Base-by-base conservation (phyloP, 2,113 vertebrate genomes). In the Ptyas mucosa region DNA sequence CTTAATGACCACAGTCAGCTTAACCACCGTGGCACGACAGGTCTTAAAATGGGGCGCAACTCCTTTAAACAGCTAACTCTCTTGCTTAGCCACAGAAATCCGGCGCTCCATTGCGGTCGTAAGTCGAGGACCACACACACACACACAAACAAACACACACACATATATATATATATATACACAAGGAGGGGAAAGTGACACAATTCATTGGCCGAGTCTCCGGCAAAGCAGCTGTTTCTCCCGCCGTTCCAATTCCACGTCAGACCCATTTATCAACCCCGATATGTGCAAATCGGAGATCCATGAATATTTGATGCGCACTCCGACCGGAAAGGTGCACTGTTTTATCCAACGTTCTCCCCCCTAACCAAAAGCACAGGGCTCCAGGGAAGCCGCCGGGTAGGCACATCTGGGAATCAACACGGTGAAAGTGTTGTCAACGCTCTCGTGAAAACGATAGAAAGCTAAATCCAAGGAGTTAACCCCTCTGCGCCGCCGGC, bases 221-320 rank as follows among this genome's bases (percentile, higher is more conserved):
- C 34, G 88, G 96, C 94, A 95, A 97, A 94, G 94, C 93, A 75
- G 2, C 0, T 0, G 0, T 57, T 91, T 93, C 55, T 81, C 15
- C 75, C 0, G 55, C 92, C 20, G 51, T 90, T 0, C 0, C 94
- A 81, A 94, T 93, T 91, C 69, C 0, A 12, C 3, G 34, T 54
- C 86, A 0, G 3, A 12, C 90, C 96, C 96, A 92, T 96, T 97
- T 97, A 97, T 97, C 97, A 96, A 93, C 91, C 93, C 95, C 91
- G 61, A 96, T 49, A 91, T 94, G 92, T 94, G 94, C 97, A 97
- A 96, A 97, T 92, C 81, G 97, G 95, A 93, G 92, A 95, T 61
- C 75, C 34, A 97, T 98, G 97, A 98, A 98, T 98, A 98, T 97
- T 98, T 97, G 97, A 97, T n/a, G 97, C 26, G 93, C 94, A 26